Percentiles rank a stretch among this genome's conserved stretches.
phyloP scores from a whole-genome alignment of 1,140 invertebrate genomes.

The Cyclina sinensis region DNA sequence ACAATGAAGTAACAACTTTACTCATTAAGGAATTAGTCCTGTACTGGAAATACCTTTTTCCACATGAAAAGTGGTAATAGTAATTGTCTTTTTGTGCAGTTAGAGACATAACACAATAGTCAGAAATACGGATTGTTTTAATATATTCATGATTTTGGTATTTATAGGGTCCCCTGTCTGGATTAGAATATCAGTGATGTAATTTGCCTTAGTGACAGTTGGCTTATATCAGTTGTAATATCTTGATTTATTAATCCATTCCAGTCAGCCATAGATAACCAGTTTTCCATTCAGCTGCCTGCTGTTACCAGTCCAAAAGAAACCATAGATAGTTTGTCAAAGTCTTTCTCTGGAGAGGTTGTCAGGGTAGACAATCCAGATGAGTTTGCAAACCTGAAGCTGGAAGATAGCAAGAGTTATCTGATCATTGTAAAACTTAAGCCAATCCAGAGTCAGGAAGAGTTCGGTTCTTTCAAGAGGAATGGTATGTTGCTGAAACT shows the following conservation, averaged over 20 bases:
- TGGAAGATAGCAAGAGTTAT: slow-evolving; percentile 66
- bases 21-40: too few relatives aligned
- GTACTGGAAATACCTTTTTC: too few relatives aligned
- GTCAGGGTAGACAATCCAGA: slow-evolving; percentile 70
- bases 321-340: slow-evolving; percentile 75
- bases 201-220: too few relatives aligned
- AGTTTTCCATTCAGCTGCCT: slow-evolving; percentile 81
- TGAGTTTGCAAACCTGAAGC: slow-evolving; percentile 72
- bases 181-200: too few relatives aligned
- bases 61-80: too few relatives aligned
- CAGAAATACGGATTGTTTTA: too few relatives aligned
- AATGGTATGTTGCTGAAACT: slow-evolving; percentile 77
- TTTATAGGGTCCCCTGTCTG: too few relatives aligned
- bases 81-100: too few relatives aligned
- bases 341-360: slow-evolving; percentile 74
- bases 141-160: too few relatives aligned
- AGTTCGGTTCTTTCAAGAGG: slow-evolving; percentile 77
- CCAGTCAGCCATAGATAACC: slow-evolving; percentile 81
- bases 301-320: slow-evolving; percentile 72
- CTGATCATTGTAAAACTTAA: slow-evolving; percentile 83
- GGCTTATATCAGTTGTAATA: too few relatives aligned
- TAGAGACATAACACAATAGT: too few relatives aligned
- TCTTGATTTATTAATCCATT: neutral
- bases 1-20: too few relatives aligned
- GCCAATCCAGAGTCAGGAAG: slow-evolving; percentile 78